Evolutionary conservation across 2,797 vertebrate genomes (phyloP), one percentile per base, ranked within the genome.

Genomic region (Sciaenops ocellatus): DNA sequence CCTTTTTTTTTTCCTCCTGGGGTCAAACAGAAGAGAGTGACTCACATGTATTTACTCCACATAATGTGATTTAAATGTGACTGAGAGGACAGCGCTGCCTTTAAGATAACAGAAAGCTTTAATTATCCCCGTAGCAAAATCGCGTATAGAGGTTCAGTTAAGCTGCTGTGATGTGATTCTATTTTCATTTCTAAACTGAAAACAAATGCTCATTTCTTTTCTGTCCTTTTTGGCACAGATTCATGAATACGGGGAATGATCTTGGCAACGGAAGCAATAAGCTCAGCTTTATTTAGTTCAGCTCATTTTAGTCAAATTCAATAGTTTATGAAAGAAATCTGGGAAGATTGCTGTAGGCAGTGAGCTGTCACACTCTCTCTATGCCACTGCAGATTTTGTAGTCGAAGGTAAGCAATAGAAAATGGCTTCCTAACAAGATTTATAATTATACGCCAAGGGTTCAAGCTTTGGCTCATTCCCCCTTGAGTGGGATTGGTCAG

Each of bases 41-140:
- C 83, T 87, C 85, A 85, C 72, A 79, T 79, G 84, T 83, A 79
- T 89, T 89, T 84, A 89, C 80, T 76, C 76, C 79, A 82, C 74
- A 75, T 91, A 92, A 93, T 87, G 86, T 85, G 86, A 92, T 91
- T 92, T 93, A 92, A 85, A 92, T 92, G 91, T 92, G 89, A 92
- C 79, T 66, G 86, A 86, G 88, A 91, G 89, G 91, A 85, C 90
- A 91, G 70, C 60, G 83, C 80, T 85, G 82, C 70, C 69, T 84
- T 69, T 55, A 84, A 83, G 85, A 87, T 86, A 88, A 85, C 79
- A 80, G 47, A 65, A 69, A 76, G 74, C 73, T 90, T 83, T 78
- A 78, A 88, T 85, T 84, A 87, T 90, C 78, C 69, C 84, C 56
- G 10, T 84, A 75, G 65, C 65, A 73, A 82, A 86, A 84, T 34